A percentile compares a stretch with the other conserved stretches of the same genome.
phyloP scores from a whole-genome alignment of 2,888 invertebrate genomes.

The Chelonus formosanus region DNA sequence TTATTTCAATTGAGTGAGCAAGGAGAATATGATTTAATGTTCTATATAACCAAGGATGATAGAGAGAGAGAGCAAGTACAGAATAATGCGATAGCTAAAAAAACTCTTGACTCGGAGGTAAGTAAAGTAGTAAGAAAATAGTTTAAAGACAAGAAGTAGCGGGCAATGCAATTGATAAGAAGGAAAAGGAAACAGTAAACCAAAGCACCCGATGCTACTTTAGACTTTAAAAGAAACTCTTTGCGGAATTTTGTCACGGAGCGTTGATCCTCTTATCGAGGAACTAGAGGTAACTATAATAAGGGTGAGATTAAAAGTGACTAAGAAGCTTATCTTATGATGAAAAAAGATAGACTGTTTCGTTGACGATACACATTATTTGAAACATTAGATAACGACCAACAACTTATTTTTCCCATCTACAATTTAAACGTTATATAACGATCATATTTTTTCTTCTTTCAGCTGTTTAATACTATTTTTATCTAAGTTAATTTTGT shows the following conservation, averaged over 20 bases:
- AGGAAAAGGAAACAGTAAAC: constrained; percentile 21
- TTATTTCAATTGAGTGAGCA: constrained; percentile 37
- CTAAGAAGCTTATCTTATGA: constrained; percentile 50
- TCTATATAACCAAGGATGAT: background rate
- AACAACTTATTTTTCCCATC: background rate
- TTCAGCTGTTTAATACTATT: too few species aligned
- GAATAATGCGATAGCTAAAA: constrained; percentile 17
- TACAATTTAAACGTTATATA: background rate
- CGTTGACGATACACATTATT: constrained; percentile 5
- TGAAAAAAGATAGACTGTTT: constrained; percentile 8
- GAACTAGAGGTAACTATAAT: constrained; percentile 47
- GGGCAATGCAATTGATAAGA: constrained; percentile 8
- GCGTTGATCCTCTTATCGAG: constrained; percentile 51
- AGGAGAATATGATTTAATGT: constrained; percentile 1
- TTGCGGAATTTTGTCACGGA: constrained; percentile 38
- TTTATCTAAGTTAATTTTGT: too few species aligned
- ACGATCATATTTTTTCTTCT: too few species aligned
- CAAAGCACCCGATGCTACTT: constrained; percentile 30
- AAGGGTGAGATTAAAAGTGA: constrained; percentile 50
- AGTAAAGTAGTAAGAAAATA: constrained; percentile 5
- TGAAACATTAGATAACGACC: constrained; percentile 19
- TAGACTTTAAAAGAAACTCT: constrained; percentile 24
- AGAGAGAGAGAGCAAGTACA: constrained; percentile 20
- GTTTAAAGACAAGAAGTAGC: background rate
- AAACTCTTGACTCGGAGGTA: constrained; percentile 15